Conservation (phyloP, 30 jellyfish, hydroid and myxozoan species). For the Hydra vulgaris region DNA sequence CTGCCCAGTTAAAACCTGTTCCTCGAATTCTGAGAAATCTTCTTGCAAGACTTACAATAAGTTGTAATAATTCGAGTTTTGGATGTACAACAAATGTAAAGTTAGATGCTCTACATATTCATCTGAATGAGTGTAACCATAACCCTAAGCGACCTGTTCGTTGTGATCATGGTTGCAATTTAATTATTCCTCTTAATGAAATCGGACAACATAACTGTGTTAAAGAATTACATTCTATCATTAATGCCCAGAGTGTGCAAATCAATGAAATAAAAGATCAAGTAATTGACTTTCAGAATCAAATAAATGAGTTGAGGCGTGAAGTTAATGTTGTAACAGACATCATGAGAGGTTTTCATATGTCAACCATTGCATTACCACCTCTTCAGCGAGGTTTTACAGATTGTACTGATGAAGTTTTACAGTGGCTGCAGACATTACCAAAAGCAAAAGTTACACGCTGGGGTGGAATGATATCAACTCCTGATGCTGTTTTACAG, state of each 20-base stretch:
- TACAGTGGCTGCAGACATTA: constrained; percentile 79
- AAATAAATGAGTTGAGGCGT: constrained; percentile 61
- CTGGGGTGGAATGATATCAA: constrained; percentile 99
- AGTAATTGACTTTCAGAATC: constrained; percentile 77
- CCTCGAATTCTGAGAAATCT: constrained; percentile 93
- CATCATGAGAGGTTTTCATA: constrained; percentile 76
- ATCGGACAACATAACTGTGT: constrained; percentile 85
- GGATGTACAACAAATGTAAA: constrained; percentile 84
- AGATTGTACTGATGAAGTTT: constrained; percentile 90
- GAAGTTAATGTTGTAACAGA: constrained; percentile 68
- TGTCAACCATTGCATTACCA: constrained; percentile 64
- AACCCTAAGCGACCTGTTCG: constrained; percentile 95
- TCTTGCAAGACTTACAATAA: constrained; percentile 69
- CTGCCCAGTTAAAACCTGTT: constrained; percentile 69
- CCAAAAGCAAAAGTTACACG: constrained; percentile 96
- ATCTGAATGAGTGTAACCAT: constrained; percentile 74
- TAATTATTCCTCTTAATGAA: constrained; percentile 77
- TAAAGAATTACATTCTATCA: constrained; percentile 64
- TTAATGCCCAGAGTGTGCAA: constrained; percentile 79
- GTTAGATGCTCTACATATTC: constrained; percentile 68
- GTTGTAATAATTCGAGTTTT: constrained; percentile 68
- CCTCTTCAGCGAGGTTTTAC: constrained; percentile 64
- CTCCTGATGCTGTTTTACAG: constrained; percentile 96
- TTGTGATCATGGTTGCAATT: constrained; percentile 93
- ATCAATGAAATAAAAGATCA: constrained; percentile 65